Evolutionary conservation across 2,113 vertebrate genomes (phyloP), one percentile per base, ranked within the genome.

Genomic region (Myiozetetes cayanensis): DNA sequence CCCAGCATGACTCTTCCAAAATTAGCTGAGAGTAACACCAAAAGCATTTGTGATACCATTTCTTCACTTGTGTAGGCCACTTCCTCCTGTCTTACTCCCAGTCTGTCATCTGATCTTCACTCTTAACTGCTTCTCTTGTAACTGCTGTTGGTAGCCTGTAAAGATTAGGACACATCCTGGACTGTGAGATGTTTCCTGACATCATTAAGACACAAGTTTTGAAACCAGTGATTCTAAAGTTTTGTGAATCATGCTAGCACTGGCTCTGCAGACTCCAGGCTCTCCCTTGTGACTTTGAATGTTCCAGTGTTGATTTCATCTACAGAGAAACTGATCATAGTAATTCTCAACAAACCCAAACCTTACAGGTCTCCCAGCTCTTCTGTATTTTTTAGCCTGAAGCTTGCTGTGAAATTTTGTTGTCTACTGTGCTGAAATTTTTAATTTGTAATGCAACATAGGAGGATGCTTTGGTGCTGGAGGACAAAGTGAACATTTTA

Each of bases 41-140:
- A 81, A 76, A 85, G 50, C 33, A 35, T 83, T 67, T 96, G 79
- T 88, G 72, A 31, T 70, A 30, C 46, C 68, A 90, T 96, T 97
- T 96, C 90, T 96, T 96, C 50, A 68, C 80, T 85, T 85, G 14
- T 55, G 9, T 79, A 28, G 44, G 56, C 73, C 30, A n/a, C 58
- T 87, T 62, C 11, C 5, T 65, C 10, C 12, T 85, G 37, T 39
- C 33, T 72, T 78, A 20, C 9, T 35, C 16, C 10, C 55, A 43
- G 35, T 68, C 89, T 95, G 67, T 93, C 76, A 85, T 33, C 76
- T 76, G 50, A 44, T 67, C 62, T 90, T 86, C 72, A 70, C 53
- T 94, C 73, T 95, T 96, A 93, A 81, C 95, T 94, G 83, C 92
- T 87, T 96, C 62, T 85, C 35, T 71, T 92, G 47, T 96, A 93